Base-by-base conservation (phyloP, 2,888 invertebrate genomes). In the Cybosia mesomella region DNA sequence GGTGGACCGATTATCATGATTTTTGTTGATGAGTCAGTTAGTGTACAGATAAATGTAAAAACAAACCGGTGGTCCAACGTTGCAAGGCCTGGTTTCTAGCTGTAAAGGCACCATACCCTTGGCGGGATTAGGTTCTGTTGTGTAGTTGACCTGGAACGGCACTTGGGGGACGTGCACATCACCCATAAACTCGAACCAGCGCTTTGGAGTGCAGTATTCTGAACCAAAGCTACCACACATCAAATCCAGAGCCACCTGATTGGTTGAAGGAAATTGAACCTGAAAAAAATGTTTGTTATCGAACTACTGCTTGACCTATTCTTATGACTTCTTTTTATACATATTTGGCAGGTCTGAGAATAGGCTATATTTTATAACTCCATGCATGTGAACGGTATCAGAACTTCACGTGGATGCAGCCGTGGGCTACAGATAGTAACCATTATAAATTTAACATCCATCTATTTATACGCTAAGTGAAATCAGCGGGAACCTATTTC, bases 191-290 rank as follows among this genome's bases (percentile, higher is more conserved):
- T 58, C 83, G 90, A 97, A 97, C 97, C 97, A 97, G 75, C 96
- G 96, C 65, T 94, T 87, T 0, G 98, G 94, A 13, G 96, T 96
- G 87, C 99, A 99, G 76, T 96, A 95, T 22, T 96, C 95, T 0
- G 97, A 96, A 1, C 96, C 96, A 92, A 96, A 96, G 1, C 90
- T 86, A 0, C 98, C 98, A 88, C 99, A 99, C 97, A 99, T 97
- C 9, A 98, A 65, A 85, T 97, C 97, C 75, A 99, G 83, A 0
- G 97, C 98, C 79, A 96, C 90, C 85, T 96, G 96, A 65, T 98
- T 98, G 0, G 97, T 96, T 54, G 97, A 97, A 1, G 98, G 98
- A 79, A 97, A 96, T 82, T 97, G 97, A 0, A 98, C 98, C 96
- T 96, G 83, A 79, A 78, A 39, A 57, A 7, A 22, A 57, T 24